Percentiles rank a stretch among this genome's conserved stretches.
phyloP scores from a whole-genome alignment of 2,888 invertebrate genomes.

The Ephialtes manifestator region DNA sequence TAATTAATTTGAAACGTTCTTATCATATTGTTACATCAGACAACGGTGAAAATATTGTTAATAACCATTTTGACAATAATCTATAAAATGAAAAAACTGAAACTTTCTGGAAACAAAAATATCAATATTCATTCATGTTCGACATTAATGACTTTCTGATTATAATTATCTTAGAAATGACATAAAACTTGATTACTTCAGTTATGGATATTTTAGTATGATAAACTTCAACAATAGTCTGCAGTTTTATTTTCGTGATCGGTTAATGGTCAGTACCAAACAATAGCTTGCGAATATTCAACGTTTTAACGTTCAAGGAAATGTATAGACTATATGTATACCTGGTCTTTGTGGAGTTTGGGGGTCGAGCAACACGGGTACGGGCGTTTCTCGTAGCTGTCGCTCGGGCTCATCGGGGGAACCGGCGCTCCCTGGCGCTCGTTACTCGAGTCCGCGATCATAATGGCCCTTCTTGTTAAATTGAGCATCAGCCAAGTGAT shows the following conservation, averaged over 20 bases:
- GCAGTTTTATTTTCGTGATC: not conserved
- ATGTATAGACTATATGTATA: not conserved
- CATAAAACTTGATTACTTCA: not conserved
- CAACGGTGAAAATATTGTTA: no score
- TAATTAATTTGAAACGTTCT: no score
- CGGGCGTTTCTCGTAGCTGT: conserved; percentile 58
- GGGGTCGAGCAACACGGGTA: conserved; percentile 47
- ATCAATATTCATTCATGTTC: no score
- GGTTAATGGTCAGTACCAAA: not conserved
- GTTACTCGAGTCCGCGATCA: conserved; percentile 83
- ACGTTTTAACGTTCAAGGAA: not conserved
- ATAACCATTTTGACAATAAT: no score
- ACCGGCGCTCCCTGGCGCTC: conserved; percentile 73
- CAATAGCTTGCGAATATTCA: not conserved
- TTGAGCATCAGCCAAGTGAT: conserved; percentile 85
- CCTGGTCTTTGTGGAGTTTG: conserved; percentile 22
- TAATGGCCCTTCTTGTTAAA: conserved; percentile 85
- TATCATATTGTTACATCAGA: no score
- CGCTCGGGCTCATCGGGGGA: conserved; percentile 44
- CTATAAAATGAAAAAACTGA: no score
- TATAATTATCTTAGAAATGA: no score
- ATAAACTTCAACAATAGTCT: not conserved
- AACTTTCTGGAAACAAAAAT: no score
- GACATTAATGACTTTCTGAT: no score
- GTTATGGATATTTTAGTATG: not conserved